These are phyloP conservation scores for Brotogeris chrysoptera DNA, from an alignment of 2,797 vertebrate species.

Conservation along the genomic window DNA sequence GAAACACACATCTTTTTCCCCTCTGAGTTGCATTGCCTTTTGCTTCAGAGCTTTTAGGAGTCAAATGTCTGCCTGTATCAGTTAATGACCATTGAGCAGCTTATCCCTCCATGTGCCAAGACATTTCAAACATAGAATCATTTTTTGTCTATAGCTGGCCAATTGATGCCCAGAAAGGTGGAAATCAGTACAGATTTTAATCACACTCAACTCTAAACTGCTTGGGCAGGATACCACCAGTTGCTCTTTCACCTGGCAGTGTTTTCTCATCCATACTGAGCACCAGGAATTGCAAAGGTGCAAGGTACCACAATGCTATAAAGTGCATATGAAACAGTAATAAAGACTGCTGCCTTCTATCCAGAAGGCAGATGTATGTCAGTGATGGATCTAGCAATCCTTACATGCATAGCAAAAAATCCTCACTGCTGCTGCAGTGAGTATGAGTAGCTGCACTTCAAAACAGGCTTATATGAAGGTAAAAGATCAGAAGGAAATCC, in stretches of 20 bases:
- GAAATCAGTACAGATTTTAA: not conserved
- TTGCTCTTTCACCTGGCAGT: not conserved
- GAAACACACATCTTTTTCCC: not conserved
- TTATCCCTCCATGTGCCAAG: conserved; percentile 26
- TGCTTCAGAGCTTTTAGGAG: not conserved
- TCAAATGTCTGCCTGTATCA: not conserved
- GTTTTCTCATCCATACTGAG: not conserved
- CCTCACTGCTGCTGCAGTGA: not conserved
- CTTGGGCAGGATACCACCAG: not conserved
- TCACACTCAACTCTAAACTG: not conserved
- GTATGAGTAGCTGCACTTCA: not conserved
- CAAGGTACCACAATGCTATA: not conserved
- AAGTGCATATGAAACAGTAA: not conserved
- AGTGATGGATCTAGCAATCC: not conserved
- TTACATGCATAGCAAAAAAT: not conserved
- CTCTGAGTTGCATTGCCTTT: not conserved
- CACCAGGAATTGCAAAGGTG: not conserved
- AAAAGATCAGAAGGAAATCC: not conserved
- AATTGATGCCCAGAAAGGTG: not conserved
- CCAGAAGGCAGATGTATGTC: not conserved
- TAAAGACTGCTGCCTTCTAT: not conserved
- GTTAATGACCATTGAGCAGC: conserved; percentile 14
- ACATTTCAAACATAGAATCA: not conserved
- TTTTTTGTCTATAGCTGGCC: not conserved
- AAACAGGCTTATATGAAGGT: not conserved